These are phyloP conservation scores for Brachirus orientalis DNA, from an alignment of 2,113 vertebrate species.

Conservation along the genomic window DNA sequence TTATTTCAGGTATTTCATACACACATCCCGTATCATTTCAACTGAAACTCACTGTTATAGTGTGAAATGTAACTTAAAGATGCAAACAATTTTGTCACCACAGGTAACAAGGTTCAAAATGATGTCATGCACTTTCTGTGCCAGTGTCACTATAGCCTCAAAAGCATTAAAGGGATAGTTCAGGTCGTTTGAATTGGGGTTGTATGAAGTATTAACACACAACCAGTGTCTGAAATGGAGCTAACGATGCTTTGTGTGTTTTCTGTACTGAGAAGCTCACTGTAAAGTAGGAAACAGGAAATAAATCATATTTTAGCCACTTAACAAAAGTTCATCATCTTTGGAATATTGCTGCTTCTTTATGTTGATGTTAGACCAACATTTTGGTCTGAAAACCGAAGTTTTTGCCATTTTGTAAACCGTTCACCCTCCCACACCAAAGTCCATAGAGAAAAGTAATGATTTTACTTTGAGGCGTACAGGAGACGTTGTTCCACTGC, in stretches of 20 bases:
- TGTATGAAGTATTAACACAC: background rate
- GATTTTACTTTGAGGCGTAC: background rate
- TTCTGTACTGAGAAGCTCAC: no score
- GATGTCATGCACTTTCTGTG: constrained; percentile 74
- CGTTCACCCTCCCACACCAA: no score
- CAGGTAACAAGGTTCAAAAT: constrained; percentile 53
- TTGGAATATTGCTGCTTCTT: no score
- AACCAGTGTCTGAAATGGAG: no score
- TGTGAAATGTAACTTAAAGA: constrained; percentile 49
- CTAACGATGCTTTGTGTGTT: no score
- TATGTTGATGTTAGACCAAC: no score
- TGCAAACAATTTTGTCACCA: constrained; percentile 57
- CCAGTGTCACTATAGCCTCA: constrained; percentile 62
- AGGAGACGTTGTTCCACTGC: no score
- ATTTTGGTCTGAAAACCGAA: background rate
- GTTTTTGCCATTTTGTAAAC: background rate
- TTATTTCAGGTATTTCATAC: background rate
- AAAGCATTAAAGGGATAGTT: constrained; percentile 11
- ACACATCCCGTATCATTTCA: constrained; percentile 5
- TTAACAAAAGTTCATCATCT: no score
- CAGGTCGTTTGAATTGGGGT: background rate
- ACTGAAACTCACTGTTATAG: constrained; percentile 31
- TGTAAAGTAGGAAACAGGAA: no score
- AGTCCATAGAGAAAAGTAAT: background rate
- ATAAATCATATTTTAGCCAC: no score